Percentiles rank a stretch among this genome's conserved stretches.
Conservation (phyloP, 2,888 invertebrate genomes). For the Capitulum mitella region DNA sequence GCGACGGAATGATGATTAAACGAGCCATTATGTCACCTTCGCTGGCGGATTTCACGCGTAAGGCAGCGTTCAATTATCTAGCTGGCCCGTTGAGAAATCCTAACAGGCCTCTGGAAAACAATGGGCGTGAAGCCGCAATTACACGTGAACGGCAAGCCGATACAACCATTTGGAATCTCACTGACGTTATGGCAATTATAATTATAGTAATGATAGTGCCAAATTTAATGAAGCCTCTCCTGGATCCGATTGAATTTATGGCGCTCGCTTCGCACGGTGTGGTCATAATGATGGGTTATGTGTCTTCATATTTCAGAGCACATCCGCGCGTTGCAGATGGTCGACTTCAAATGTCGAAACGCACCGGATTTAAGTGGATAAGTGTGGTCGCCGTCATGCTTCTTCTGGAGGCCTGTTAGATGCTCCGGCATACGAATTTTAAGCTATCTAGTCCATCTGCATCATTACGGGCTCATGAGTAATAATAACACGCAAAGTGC, state of each 20-base stretch:
- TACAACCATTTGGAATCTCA: slow-evolving; percentile 1
- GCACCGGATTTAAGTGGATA: too few relatives aligned
- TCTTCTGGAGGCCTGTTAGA: too few relatives aligned
- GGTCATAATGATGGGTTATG: background rate
- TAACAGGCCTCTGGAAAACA: background rate
- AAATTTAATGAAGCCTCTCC: background rate
- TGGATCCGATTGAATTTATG: background rate
- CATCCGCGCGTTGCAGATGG: background rate
- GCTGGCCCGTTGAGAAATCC: background rate
- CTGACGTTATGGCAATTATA: slow-evolving; percentile 8
- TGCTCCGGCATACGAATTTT: background rate
- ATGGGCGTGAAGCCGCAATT: slow-evolving; percentile 1
- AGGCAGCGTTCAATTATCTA: background rate
- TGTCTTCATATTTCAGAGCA: background rate
- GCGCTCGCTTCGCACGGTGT: background rate
- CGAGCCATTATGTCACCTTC: background rate
- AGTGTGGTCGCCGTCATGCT: too few relatives aligned
- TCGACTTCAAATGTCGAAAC: background rate
- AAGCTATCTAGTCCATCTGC: background rate
- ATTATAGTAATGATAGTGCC: background rate
- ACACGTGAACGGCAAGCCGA: background rate
- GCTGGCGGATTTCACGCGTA: background rate
- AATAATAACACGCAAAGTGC: background rate
- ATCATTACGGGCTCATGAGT: background rate
- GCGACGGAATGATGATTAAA: background rate